phyloP scores from a whole-genome alignment of 1,140 invertebrate genomes.

The Apis cerana region DNA sequence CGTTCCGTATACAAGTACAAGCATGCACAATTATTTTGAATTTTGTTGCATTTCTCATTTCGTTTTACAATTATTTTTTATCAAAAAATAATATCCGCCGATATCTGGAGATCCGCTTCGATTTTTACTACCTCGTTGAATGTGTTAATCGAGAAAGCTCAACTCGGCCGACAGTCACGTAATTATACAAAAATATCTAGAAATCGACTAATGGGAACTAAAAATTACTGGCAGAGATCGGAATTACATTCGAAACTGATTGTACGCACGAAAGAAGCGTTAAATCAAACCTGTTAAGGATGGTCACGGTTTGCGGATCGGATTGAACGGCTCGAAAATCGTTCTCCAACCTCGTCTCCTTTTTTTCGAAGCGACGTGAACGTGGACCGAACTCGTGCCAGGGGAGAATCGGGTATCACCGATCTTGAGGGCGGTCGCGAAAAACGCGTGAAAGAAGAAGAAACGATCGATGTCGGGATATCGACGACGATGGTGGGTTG shows the following conservation, averaged over 20 bases:
- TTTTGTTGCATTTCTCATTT: too few species aligned
- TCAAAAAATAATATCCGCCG: too few species aligned
- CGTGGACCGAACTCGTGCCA: slow-evolving; percentile 69
- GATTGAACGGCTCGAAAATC: slow-evolving; percentile 28
- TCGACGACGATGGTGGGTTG: neutral
- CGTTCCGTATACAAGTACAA: too few species aligned
- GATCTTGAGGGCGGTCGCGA: neutral
- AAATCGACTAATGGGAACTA: slow-evolving; percentile 28
- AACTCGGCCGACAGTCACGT: neutral
- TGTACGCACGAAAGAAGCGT: slow-evolving; percentile 10
- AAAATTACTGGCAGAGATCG: slow-evolving; percentile 20
- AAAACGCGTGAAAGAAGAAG: slow-evolving; percentile 27
- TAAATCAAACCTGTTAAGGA: slow-evolving; percentile 12
- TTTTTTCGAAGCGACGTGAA: slow-evolving; percentile 45
- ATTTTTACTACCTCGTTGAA: too few species aligned
- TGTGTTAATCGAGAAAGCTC: neutral
- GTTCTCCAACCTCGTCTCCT: neutral
- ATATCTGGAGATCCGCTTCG: too few species aligned
- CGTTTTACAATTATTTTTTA: too few species aligned
- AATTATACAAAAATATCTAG: neutral
- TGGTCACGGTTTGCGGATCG: slow-evolving; percentile 33
- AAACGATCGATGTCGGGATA: neutral
- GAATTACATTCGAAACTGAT: neutral
- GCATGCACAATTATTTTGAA: too few species aligned
- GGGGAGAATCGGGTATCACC: neutral